Percentiles rank a stretch among this genome's conserved stretches.
Conservation (phyloP, 1,140 invertebrate genomes). For the Nomia melanderi region DNA sequence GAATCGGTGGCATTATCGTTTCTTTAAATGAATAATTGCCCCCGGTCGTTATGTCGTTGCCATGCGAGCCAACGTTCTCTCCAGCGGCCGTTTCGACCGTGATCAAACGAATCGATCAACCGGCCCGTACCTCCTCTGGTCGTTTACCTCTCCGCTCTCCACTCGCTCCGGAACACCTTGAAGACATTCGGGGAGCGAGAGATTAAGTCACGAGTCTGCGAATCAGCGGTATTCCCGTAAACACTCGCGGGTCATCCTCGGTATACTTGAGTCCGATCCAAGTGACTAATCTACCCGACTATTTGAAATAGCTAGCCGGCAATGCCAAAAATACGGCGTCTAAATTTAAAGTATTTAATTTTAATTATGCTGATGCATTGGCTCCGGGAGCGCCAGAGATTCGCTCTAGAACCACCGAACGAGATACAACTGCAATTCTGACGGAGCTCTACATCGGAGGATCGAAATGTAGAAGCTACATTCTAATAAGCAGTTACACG, state of each 20-base stretch:
- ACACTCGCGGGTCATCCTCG: background rate
- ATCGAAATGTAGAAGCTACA: too few relatives aligned
- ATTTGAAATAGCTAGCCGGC: background rate
- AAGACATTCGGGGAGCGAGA: background rate
- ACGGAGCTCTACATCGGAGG: too few relatives aligned
- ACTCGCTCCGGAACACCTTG: background rate
- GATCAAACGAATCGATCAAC: too few relatives aligned
- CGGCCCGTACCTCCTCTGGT: background rate
- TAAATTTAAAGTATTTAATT: too few relatives aligned
- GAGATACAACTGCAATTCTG: too few relatives aligned
- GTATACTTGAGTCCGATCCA: background rate
- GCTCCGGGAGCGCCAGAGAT: too few relatives aligned
- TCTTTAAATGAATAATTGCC: constrained; percentile 51
- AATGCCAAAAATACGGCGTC: too few relatives aligned
- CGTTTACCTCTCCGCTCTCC: background rate
- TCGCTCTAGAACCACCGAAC: too few relatives aligned
- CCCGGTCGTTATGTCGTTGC: constrained; percentile 10
- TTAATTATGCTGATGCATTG: too few relatives aligned
- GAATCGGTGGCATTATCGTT: constrained; percentile 53
- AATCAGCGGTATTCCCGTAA: background rate
- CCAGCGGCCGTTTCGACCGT: background rate
- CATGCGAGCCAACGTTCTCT: background rate
- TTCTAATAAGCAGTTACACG: too few relatives aligned
- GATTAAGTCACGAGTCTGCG: background rate
- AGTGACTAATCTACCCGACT: background rate